Evolutionary conservation across 2,888 invertebrate genomes (phyloP).

Genomic region (Mamestra brassicae): DNA sequence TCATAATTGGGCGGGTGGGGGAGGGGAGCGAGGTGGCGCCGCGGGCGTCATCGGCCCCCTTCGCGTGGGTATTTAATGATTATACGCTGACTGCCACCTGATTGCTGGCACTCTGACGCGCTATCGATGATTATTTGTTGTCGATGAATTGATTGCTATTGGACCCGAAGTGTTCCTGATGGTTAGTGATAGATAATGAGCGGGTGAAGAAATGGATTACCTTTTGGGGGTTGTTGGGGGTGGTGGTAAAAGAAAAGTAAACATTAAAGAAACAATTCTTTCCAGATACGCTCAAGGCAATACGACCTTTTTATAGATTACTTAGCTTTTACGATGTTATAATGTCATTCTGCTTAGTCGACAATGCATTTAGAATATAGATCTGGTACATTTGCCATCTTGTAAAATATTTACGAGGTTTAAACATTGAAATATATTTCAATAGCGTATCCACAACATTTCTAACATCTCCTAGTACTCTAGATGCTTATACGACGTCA

Average conservation of each 20-base stretch:
- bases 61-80: conserved; percentile 91
- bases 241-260: conserved; percentile 10
- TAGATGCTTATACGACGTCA: too few relatives aligned
- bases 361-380: not conserved
- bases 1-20: conserved; percentile 89
- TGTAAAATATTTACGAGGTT: not conserved
- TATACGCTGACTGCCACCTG: conserved; percentile 91
- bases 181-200: conserved; percentile 44
- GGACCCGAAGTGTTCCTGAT: conserved; percentile 44
- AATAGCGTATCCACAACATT: not conserved
- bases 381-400: not conserved
- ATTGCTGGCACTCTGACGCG: conserved; percentile 82
- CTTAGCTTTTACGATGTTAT: not conserved
- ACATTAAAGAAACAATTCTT: not conserved
- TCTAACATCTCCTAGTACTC: too few relatives aligned
- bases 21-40: conserved; percentile 79
- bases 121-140: conserved; percentile 81
- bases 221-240: not conserved
- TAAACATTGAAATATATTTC: not conserved
- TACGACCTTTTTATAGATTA: not conserved
- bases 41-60: conserved; percentile 88
- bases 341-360: too few relatives aligned
- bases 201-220: conserved; percentile 13
- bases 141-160: conserved; percentile 74
- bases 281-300: too few relatives aligned